These are phyloP conservation scores for Sebastes hubbsi DNA, from an alignment of 2,797 vertebrate species.

Conservation along the genomic window DNA sequence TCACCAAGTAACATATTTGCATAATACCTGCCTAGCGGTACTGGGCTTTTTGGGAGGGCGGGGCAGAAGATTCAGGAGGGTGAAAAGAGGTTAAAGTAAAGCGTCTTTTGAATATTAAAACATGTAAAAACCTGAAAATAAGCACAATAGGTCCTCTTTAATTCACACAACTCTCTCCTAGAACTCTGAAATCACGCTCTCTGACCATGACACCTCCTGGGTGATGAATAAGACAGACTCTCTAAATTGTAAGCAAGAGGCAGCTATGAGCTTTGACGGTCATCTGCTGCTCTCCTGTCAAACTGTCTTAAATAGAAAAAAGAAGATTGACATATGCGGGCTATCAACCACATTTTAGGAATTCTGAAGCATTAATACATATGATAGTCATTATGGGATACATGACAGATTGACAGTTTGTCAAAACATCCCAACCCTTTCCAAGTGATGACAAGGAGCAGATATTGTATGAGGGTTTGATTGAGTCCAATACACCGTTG, in stretches of 20 bases:
- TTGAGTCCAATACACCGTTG: background rate
- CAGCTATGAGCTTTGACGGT: slow-evolving; percentile 5
- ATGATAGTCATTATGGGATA: slow-evolving; percentile 22
- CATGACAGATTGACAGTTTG: slow-evolving; percentile 37
- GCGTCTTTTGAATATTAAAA: too few relatives aligned
- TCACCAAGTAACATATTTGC: too few relatives aligned
- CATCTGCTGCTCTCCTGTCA: slow-evolving; percentile 15
- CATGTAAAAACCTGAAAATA: too few relatives aligned
- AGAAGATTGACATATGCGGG: background rate
- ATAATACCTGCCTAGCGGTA: too few relatives aligned
- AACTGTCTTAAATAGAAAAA: slow-evolving; percentile 2
- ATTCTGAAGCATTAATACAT: background rate
- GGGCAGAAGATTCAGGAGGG: too few relatives aligned
- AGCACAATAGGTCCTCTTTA: background rate
- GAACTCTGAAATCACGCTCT: background rate
- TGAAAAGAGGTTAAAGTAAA: too few relatives aligned
- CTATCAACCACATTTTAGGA: background rate
- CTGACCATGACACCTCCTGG: slow-evolving; percentile 12
- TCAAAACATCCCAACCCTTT: slow-evolving; percentile 7
- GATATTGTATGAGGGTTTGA: background rate
- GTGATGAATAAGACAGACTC: slow-evolving; percentile 10
- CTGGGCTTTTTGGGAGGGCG: too few relatives aligned
- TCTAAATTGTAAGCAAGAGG: background rate
- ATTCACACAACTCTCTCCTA: background rate
- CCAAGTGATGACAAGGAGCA: slow-evolving; percentile 9